These are phyloP conservation scores for Bathybates hornii DNA, from an alignment of 2,113 vertebrate genomes.

Conservation along the genomic window DNA sequence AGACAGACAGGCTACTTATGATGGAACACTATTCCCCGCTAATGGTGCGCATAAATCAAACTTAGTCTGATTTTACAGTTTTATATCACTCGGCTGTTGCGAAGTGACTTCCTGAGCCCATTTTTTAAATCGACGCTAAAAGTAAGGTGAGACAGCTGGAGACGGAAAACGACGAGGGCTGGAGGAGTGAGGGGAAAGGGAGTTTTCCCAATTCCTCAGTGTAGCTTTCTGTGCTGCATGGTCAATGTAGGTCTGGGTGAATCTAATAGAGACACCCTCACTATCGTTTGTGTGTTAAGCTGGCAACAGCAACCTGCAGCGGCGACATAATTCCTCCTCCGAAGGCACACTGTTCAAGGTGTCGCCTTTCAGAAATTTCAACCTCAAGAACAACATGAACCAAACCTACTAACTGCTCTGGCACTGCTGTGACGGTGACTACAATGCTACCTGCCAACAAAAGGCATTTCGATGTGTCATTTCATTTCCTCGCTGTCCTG, in stretches of 20 bases:
- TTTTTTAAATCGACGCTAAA: slow-evolving; percentile 11
- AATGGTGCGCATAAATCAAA: slow-evolving; percentile 64
- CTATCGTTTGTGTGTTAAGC: not conserved
- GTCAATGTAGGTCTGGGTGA: not conserved
- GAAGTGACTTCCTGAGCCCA: slow-evolving; percentile 53
- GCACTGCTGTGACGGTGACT: not conserved
- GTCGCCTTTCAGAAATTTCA: not conserved
- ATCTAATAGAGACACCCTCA: not conserved
- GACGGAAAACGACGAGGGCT: not conserved
- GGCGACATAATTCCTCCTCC: not conserved
- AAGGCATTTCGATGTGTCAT: not conserved
- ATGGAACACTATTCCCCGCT: slow-evolving; percentile 60
- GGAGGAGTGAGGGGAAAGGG: not conserved
- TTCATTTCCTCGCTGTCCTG: not conserved
- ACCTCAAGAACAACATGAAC: not conserved
- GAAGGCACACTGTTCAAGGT: not conserved
- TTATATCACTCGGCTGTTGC: slow-evolving; percentile 39
- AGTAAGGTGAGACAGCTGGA: slow-evolving; percentile 41
- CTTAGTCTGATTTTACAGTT: slow-evolving; percentile 50
- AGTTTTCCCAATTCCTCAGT: not conserved
- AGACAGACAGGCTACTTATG: slow-evolving; percentile 53
- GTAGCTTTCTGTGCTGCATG: not conserved
- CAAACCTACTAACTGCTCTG: not conserved
- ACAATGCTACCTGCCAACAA: slow-evolving; percentile 19
- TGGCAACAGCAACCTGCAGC: not conserved